Percentiles rank a stretch among this genome's conserved stretches.
These are phyloP conservation scores for Peromyscus nudipes DNA, from an alignment of 2,797 vertebrate species.

Conservation along the genomic window DNA sequence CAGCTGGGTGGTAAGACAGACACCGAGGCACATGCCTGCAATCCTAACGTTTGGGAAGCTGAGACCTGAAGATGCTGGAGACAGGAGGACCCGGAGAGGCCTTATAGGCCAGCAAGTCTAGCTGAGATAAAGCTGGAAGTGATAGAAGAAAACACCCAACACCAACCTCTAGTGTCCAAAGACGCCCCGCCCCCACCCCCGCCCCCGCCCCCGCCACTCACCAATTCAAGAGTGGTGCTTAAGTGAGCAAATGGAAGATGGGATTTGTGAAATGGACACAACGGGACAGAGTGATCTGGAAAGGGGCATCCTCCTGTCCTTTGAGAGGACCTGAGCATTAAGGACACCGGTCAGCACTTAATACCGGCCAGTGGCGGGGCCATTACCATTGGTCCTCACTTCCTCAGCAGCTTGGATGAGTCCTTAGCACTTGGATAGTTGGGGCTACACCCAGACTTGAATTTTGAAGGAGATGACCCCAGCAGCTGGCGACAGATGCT, in stretches of 20 bases:
- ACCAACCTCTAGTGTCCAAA: neutral
- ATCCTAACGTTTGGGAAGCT: neutral
- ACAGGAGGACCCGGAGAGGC: neutral
- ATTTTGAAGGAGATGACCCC: neutral
- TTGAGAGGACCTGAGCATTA: too few species aligned
- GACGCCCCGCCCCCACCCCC: neutral
- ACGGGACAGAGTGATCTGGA: neutral
- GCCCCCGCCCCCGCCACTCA: neutral
- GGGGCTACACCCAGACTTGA: neutral
- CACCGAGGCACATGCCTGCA: neutral
- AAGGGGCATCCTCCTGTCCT: neutral
- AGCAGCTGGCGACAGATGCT: neutral
- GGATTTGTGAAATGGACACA: neutral
- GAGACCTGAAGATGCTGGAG: neutral
- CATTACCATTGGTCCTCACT: too few species aligned
- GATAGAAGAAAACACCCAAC: neutral
- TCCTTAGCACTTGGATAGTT: neutral
- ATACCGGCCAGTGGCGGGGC: neutral
- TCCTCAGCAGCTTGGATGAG: neutral
- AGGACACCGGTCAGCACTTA: neutral
- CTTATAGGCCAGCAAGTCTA: neutral
- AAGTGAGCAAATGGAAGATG: neutral
- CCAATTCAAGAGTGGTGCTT: neutral
- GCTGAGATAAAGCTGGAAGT: neutral
- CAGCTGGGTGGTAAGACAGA: neutral